phyloP scores from a whole-genome alignment of 2,797 vertebrate species.

The Florisuga fusca region DNA sequence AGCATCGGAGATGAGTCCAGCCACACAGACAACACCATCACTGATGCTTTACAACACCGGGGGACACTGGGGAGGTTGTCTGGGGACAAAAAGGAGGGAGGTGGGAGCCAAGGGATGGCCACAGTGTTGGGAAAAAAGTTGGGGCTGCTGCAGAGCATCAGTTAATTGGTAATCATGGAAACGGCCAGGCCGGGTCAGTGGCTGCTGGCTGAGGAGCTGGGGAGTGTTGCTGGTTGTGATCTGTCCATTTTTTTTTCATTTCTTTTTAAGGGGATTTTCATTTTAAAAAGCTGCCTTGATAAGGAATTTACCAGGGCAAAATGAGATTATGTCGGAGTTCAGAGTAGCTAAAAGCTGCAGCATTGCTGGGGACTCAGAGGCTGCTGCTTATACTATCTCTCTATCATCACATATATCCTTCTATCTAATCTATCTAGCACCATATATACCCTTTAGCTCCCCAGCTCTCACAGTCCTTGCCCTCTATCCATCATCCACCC shows the following conservation, averaged over 20 bases:
- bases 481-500: constrained; percentile 73
- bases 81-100: not conserved
- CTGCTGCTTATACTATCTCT: constrained; percentile 33
- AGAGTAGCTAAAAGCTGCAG: constrained; percentile 18
- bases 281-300: constrained; percentile 42
- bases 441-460: constrained; percentile 57
- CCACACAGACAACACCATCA: rapidly evolving
- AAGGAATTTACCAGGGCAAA: constrained; percentile 50
- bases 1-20: not conserved
- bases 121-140: not conserved
- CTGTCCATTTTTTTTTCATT: not conserved
- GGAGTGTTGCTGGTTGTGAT: not conserved
- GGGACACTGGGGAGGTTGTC: rapidly evolving
- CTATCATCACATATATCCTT: constrained; percentile 60
- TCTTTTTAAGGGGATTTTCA: constrained; percentile 44
- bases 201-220: not conserved
- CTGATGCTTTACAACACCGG: rapidly evolving
- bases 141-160: not conserved
- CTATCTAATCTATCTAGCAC: constrained; percentile 64
- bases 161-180: constrained; percentile 43
- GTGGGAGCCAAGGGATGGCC: not conserved
- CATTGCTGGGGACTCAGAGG: not conserved
- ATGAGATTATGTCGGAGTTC: constrained; percentile 8
- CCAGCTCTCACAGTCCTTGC: constrained; percentile 52
- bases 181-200: not conserved